Evolutionary conservation across 2,888 invertebrate species (phyloP), one percentile per base, ranked within the genome.

Genomic region (Rhabditoides inermis): DNA sequence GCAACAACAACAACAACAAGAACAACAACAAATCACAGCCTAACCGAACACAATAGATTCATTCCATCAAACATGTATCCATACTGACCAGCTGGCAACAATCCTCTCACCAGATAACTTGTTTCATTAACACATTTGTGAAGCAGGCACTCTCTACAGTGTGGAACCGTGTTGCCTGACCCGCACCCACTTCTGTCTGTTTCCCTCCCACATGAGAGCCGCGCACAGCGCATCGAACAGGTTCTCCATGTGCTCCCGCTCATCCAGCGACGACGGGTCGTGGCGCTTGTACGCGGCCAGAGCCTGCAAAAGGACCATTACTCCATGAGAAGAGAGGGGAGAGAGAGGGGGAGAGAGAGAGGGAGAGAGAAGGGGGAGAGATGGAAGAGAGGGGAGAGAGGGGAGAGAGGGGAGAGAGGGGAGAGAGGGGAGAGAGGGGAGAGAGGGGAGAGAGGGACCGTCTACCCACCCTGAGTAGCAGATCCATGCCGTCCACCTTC

Each of bases 201-300:
- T 99, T 58, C 85, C 81, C 15, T 85, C 83, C 60, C 85, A 84
- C 86, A 94, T 87, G 53, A 98, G 82, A 51, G 90, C 86, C 49
- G 92, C 92, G 77, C 98, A 98, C 57, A 98, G 80, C 52, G 88
- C 85, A 78, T 95, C 88, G 77, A 99, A 99, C 65, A 99, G 82
- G 79, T 98, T 98, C 79, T 98, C 95, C 95, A 98, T 95, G 73
- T 90, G 86, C 79, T 98, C 98, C 71, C 88, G 86, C 77, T 99
- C 98, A 78, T 95, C 95, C 2, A 85, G 52, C 39, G 53, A 59
- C 22, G 45, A 46, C 4, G 76, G 76, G 57, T 76, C 71, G 37
- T 67, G 64, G 32, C 65, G 61, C 49, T 76, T 76, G 60, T 69
- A 76, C 12, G 56, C 44, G 2, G 76, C 76, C 35, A 76, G 61